Evolutionary conservation across 2,113 vertebrate species (phyloP).

Genomic region (Sturnira hondurensis): DNA sequence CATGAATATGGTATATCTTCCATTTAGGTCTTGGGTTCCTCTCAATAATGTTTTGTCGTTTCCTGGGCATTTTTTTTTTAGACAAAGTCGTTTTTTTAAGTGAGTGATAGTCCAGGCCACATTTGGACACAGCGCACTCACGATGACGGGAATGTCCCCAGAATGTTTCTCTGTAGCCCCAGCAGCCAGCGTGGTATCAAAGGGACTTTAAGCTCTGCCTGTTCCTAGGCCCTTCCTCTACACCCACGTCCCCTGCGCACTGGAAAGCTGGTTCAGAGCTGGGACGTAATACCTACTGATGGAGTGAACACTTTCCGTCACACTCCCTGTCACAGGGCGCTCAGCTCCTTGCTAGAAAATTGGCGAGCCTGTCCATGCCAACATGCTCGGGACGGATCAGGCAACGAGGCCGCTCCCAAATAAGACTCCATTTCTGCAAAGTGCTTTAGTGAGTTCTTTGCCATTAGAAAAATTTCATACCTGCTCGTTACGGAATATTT

Average conservation of each 20-base stretch:
- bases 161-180: neutral
- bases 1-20: neutral
- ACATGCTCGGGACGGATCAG: neutral
- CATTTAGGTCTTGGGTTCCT: neutral
- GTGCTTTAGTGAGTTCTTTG: neutral
- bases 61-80: neutral
- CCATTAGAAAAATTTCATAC: neutral
- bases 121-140: neutral
- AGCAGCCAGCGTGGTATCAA: neutral
- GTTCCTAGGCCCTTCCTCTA: neutral
- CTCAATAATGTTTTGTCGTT: neutral
- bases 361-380: neutral
- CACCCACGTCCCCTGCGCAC: neutral
- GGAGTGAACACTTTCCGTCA: neutral
- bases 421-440: neutral
- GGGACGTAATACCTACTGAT: rapidly evolving
- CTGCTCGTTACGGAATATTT: neutral
- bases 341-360: neutral
- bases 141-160: neutral
- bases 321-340: rapidly evolving
- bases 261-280: neutral
- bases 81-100: neutral
- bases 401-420: neutral
- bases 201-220: neutral
- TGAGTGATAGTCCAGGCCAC: neutral